A percentile compares a stretch with the other conserved stretches of the same genome.
Conservation (phyloP, 1,140 invertebrate genomes). For the Thaumetopoea pityocampa region DNA sequence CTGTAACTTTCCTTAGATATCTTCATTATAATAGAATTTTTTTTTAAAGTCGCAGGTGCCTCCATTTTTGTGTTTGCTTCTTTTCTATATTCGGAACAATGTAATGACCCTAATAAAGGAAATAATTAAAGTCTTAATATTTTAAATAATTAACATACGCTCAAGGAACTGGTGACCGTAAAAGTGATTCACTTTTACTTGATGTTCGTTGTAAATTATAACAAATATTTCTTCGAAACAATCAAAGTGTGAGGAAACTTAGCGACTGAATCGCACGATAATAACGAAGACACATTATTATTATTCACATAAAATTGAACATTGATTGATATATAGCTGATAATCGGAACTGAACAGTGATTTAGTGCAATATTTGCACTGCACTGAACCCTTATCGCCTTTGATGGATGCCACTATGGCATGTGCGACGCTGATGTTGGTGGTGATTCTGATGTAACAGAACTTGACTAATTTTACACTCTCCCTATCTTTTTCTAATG, state of each 20-base stretch:
- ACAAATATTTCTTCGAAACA: slow-evolving; percentile 11
- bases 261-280: slow-evolving; percentile 17
- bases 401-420: slow-evolving; percentile 54
- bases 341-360: slow-evolving; percentile 45
- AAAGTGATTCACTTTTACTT: slow-evolving; percentile 18
- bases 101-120: too few species aligned
- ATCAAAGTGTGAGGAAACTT: slow-evolving; percentile 13
- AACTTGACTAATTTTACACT: too few species aligned
- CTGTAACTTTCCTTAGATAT: too few species aligned
- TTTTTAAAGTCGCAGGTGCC: too few species aligned
- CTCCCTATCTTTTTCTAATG: too few species aligned
- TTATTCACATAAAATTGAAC: slow-evolving; percentile 21
- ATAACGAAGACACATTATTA: slow-evolving; percentile 23
- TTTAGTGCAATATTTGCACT: slow-evolving; percentile 56
- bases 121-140: too few species aligned
- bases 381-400: slow-evolving; percentile 50
- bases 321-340: slow-evolving; percentile 43
- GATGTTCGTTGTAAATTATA: slow-evolving; percentile 12
- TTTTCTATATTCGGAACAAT: too few species aligned
- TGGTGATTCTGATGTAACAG: too few species aligned
- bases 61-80: too few species aligned
- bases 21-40: too few species aligned
- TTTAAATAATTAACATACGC: slow-evolving; percentile 14
- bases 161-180: slow-evolving; percentile 14
- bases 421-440: slow-evolving; percentile 29